Evolutionary conservation across 1,140 invertebrate species (phyloP).

Genomic region (Copidosoma floridanum): DNA sequence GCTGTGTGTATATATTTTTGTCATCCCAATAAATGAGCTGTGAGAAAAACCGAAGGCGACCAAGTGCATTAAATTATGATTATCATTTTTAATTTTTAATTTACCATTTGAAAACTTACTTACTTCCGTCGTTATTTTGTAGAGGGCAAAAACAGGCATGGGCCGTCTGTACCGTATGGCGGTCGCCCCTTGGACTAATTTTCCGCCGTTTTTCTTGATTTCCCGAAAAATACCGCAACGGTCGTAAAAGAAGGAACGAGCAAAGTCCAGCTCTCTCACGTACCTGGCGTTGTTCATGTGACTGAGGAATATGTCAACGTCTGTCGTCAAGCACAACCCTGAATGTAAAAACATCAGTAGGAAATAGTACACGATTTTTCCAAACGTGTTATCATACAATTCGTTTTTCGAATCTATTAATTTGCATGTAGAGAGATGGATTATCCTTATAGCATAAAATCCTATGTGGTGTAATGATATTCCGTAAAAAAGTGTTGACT

Average conservation of each 20-base stretch:
- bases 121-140: slow-evolving; percentile 73
- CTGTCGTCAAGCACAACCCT: slow-evolving; percentile 77
- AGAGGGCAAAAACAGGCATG: slow-evolving; percentile 71
- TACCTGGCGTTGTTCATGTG: slow-evolving; percentile 88
- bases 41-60: no score
- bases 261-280: slow-evolving; percentile 78
- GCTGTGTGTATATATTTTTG: slow-evolving; percentile 77
- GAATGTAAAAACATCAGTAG: no score
- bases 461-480: no score
- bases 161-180: slow-evolving; percentile 73
- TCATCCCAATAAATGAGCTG: slow-evolving; percentile 81
- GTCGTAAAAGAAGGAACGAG: slow-evolving; percentile 74
- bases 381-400: no score
- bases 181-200: slow-evolving; percentile 69
- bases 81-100: no score
- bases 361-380: no score
- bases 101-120: no score
- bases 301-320: slow-evolving; percentile 72
- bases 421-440: no score
- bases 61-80: no score
- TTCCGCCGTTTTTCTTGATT: slow-evolving; percentile 61
- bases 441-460: no score
- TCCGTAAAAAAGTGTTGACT: no score
- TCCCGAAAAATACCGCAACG: slow-evolving; percentile 65
- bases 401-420: no score